Base-by-base conservation (phyloP, 2,113 vertebrate genomes). In the Gymnobelideus leadbeateri region DNA sequence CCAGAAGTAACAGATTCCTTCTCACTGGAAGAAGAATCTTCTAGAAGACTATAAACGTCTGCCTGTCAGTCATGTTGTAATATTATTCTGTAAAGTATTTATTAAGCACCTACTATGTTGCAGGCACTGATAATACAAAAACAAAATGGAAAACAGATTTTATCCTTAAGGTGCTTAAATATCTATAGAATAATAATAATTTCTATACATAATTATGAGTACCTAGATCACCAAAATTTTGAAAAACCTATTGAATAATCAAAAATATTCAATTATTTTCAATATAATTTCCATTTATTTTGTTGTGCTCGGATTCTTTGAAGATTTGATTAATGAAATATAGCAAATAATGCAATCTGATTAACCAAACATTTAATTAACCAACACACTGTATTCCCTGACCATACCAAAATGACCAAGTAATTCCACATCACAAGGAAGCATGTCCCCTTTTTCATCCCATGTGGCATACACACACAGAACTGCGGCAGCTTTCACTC, bases 391-490 rank as follows among this genome's bases (percentile, higher is more conserved):
- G 9, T 23, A 21, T 23, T 84, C 26, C 37, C 1, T 8, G n/a
- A 21, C 68, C 68, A 43, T 23, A 2, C n/a, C 68, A 84, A 49
- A 84, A 84, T 84, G 16, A 43, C 37, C 68, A 43, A 19, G 19
- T 43, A 84, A 84, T 23, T n/a, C n/a, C n/a, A 84, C 43, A 84
- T 43, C n/a, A 84, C n/a, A 23, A 84, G 37, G n/a, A 8, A 84
- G 19, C 37, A 84, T 43, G n/a, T 23, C 68, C 89, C 31, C 52
- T 92, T 91, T 91, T 25, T 61, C 91, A 47, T 0, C 21, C 92
- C 94, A 95, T 92, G 94, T 92, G 92, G 94, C 68, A 93, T 95
- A 90, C n/a, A 11, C n/a, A 10, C 46, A 57, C 89, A 52, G 5
- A 46, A 8, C 89, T 91, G 49, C 50, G 61, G 46, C 92, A 94